Evolutionary conservation across 2,888 invertebrate species (phyloP), one percentile per base, ranked within the genome.

Genomic region (Drosophila quinaria): DNA sequence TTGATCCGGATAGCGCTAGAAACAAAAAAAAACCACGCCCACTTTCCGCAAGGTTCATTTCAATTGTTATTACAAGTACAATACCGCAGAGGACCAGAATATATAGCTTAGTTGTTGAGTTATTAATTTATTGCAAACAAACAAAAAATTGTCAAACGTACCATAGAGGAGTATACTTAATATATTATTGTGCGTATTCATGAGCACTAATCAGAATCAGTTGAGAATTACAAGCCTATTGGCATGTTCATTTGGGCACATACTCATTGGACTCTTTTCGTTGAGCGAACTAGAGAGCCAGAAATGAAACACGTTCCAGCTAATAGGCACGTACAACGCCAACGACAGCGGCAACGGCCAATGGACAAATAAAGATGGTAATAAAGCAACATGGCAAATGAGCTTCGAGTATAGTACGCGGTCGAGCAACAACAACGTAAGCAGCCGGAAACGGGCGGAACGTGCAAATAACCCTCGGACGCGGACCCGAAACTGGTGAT

Each of bases 231-330:
- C 51, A 69, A 46, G 58, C 50, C 74, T 68, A 78, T 78, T 55
- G 68, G 74, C 74, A 63, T 56, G 42, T 47, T 59, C 62, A 73
- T 73, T 75, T 75, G 70, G 64, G 22, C 51, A 56, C 55, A 22
- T 22, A 68, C 59, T 56, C 52, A 58, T 41, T 39, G 62, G 22
- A 61, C 33, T 59, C 25, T 8, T 0, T 8, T 25, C 25, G 25
- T 8, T 4, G 22, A 22, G 4, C 6, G 25, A 2, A 25, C 56
- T 15, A 15, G 15, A 61, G 60, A 29, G 60, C 44, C 64, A 59
- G 54, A 64, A 85, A 85, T 85, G 87, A 65, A 76, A 82, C 82
- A 83, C 82, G 82, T 88, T 66, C 64, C 58, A 63, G 83, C 77
- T 88, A 88, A 83, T 83, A 74, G 83, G 74, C 89, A 83, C 83